These are phyloP conservation scores for Hydropsyche betteni DNA, from an alignment of 2,888 invertebrate genomes.

Conservation along the genomic window DNA sequence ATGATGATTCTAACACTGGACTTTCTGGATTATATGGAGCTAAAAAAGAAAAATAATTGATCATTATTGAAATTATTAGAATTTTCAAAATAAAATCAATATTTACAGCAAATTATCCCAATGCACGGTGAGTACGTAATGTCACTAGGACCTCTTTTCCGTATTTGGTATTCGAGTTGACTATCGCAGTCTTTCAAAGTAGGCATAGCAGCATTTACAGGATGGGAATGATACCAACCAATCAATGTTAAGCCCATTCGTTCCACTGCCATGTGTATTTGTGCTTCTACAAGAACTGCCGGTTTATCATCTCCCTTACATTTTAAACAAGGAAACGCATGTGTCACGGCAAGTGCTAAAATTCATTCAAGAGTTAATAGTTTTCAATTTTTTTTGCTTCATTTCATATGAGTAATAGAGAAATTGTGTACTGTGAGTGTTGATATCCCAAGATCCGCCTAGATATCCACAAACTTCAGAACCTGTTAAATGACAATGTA, in stretches of 20 bases:
- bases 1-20: slow-evolving; percentile 81
- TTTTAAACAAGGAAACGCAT: slow-evolving; percentile 88
- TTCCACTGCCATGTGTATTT: slow-evolving; percentile 86
- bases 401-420: no score
- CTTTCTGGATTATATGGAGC: slow-evolving; percentile 86
- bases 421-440: slow-evolving; percentile 83
- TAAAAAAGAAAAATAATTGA: slow-evolving; percentile 58
- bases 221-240: slow-evolving; percentile 97
- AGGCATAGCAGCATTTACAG: slow-evolving; percentile 86
- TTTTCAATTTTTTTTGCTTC: no score
- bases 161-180: slow-evolving; percentile 93
- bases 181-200: slow-evolving; percentile 89
- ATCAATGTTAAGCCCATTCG: slow-evolving; percentile 82
- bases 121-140: slow-evolving; percentile 93
- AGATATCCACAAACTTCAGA: slow-evolving; percentile 96
- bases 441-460: slow-evolving; percentile 94
- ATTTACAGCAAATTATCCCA: slow-evolving; percentile 90
- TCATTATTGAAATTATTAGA: not conserved
- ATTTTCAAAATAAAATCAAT: not conserved
- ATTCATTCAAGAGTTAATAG: not conserved
- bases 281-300: slow-evolving; percentile 79
- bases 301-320: slow-evolving; percentile 82
- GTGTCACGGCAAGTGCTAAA: slow-evolving; percentile 83
- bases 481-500: slow-evolving; percentile 93
- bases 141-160: slow-evolving; percentile 91